phyloP scores from a whole-genome alignment of 2,888 invertebrate species.

The Sclerodermus sp. region DNA sequence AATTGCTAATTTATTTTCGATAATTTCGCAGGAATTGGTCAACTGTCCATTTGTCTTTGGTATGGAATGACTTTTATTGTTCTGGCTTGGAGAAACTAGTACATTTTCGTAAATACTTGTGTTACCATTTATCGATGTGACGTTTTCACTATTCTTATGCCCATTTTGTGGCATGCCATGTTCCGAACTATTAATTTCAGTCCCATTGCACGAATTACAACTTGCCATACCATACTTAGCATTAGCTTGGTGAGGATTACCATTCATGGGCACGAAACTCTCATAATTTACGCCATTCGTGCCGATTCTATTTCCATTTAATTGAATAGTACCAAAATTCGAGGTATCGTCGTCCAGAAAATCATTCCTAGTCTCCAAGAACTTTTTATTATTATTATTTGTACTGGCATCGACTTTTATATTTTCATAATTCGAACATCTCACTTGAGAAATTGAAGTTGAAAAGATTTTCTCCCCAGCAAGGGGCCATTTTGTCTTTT shows the following conservation, averaged over 20 bases:
- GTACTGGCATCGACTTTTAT: constrained; percentile 27
- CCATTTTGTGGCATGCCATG: neutral
- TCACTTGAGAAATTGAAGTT: constrained; percentile 45
- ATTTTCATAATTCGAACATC: constrained; percentile 46
- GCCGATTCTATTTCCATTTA: constrained; percentile 36
- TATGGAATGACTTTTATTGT: constrained; percentile 33
- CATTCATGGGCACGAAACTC: constrained; percentile 30
- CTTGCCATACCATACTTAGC: neutral
- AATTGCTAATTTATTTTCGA: constrained; percentile 60
- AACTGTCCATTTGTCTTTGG: constrained; percentile 38
- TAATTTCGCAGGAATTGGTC: constrained; percentile 49
- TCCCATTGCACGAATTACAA: no score
- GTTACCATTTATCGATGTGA: constrained; percentile 26
- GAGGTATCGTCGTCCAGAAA: constrained; percentile 9
- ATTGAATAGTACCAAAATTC: constrained; percentile 39
- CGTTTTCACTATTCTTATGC: neutral
- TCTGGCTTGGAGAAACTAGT: constrained; percentile 15
- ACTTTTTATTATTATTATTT: neutral
- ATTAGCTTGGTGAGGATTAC: constrained; percentile 5
- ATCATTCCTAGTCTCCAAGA: constrained; percentile 18
- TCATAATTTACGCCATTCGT: constrained; percentile 31
- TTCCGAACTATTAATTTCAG: neutral
- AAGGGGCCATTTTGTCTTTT: constrained; percentile 36
- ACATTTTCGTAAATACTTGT: constrained; percentile 49
- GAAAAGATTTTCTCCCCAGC: constrained; percentile 56